Conservation (phyloP, 1,140 invertebrate genomes). For the Metaphire vulgaris region DNA sequence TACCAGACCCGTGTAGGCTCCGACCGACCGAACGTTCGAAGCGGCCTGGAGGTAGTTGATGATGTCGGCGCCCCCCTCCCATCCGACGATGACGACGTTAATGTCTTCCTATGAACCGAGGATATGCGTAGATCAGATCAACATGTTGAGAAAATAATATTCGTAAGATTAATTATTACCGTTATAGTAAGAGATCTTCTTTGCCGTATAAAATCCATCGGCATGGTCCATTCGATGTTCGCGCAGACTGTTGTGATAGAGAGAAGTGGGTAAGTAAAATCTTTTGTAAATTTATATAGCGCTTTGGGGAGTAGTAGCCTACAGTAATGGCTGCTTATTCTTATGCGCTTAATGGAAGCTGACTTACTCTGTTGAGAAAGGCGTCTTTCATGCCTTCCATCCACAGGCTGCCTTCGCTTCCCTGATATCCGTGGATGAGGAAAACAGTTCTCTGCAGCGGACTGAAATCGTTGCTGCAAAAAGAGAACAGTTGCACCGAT, state of each 20-base stretch:
- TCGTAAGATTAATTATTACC: no score
- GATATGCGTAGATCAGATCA: neutral
- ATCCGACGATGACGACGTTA: constrained; percentile 67
- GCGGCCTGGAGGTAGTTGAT: constrained; percentile 53
- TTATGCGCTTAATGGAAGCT: neutral
- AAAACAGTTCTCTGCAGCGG: neutral
- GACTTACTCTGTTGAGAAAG: neutral
- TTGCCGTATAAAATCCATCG: no score
- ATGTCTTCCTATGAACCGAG: constrained; percentile 20
- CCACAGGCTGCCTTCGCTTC: neutral
- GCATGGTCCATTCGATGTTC: neutral
- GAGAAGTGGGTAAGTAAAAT: neutral
- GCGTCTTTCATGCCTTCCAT: neutral
- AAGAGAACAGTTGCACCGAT: no score
- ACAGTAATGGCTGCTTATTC: neutral
- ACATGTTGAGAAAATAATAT: no score
- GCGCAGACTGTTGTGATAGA: neutral
- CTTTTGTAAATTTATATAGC: neutral
- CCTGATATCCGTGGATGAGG: neutral
- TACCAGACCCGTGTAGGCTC: constrained; percentile 52
- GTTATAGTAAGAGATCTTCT: no score
- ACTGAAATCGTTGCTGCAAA: no score
- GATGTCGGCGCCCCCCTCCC: constrained; percentile 25
- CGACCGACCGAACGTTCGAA: constrained; percentile 31
- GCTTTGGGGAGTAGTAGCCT: neutral